A percentile compares a stretch with the other conserved stretches of the same genome.
Conservation (phyloP, 2,888 invertebrate species). For the Scaptomyza polygonia region DNA sequence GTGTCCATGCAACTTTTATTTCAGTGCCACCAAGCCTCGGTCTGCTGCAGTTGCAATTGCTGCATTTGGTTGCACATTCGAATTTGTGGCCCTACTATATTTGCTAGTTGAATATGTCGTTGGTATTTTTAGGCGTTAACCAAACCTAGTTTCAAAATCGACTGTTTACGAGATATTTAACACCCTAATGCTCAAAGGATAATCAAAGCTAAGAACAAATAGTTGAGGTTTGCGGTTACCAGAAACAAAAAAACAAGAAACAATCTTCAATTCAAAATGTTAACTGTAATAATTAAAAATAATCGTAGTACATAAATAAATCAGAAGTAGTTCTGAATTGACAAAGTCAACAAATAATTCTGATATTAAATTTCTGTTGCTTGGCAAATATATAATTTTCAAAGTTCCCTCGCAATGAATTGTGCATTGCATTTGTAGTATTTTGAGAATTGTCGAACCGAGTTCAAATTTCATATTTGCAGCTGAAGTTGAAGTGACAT, state of each 20-base stretch:
- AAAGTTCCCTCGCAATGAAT: constrained; percentile 1
- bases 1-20: not conserved
- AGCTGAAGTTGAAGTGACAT: constrained; percentile 4
- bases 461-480: constrained; percentile 5
- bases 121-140: not conserved
- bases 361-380: not conserved
- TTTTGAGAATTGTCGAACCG: not conserved
- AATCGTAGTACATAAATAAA: too few species aligned
- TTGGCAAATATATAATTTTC: not conserved
- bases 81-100: not conserved
- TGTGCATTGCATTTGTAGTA: not conserved
- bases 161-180: too few species aligned
- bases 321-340: too few species aligned
- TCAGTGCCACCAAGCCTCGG: not conserved
- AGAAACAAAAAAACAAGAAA: too few species aligned
- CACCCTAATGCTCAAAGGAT: not conserved
- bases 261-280: too few species aligned
- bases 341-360: not conserved
- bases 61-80: constrained; percentile 3
- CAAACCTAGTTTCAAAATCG: not conserved
- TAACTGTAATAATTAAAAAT: too few species aligned
- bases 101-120: not conserved
- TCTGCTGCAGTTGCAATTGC: not conserved
- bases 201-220: too few species aligned
- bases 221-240: too few species aligned